phyloP scores from a whole-genome alignment of 2,888 invertebrate genomes.

The Caenorhabditis sulstoni region DNA sequence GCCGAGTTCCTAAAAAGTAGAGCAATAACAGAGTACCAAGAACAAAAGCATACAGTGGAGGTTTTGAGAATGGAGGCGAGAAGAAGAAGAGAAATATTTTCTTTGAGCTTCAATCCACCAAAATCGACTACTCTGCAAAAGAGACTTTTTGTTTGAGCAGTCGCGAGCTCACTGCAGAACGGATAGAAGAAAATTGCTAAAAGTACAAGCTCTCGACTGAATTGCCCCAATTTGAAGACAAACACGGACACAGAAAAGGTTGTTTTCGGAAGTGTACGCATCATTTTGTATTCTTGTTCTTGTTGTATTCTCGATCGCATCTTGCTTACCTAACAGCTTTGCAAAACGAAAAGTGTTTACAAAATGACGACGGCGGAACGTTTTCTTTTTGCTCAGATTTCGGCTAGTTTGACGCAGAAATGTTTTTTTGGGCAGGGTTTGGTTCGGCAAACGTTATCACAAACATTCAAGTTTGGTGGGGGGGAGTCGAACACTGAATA shows the following conservation, averaged over 20 bases:
- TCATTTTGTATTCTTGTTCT: constrained; percentile 32
- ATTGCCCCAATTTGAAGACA: not conserved
- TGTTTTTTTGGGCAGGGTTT: not conserved
- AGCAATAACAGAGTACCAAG: not conserved
- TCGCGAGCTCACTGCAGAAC: constrained; percentile 19
- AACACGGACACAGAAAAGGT: constrained; percentile 1
- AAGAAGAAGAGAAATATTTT: constrained; percentile 62
- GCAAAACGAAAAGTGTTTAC: constrained; percentile 45
- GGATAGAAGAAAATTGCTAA: constrained; percentile 20
- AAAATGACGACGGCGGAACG: constrained; percentile 55
- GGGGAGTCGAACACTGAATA: not conserved
- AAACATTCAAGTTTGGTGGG: not conserved
- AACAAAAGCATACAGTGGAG: constrained; percentile 23
- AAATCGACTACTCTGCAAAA: constrained; percentile 71
- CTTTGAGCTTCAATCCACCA: constrained; percentile 66
- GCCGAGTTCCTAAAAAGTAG: constrained; percentile 51
- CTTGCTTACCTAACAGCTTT: constrained; percentile 51
- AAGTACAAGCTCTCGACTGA: constrained; percentile 10
- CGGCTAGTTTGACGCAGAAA: not conserved
- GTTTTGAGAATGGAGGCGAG: constrained; percentile 58
- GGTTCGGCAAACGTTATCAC: not conserved
- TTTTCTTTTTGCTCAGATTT: constrained; percentile 12
- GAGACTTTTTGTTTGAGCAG: constrained; percentile 39
- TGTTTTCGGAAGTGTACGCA: constrained; percentile 3
- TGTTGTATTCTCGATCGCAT: constrained; percentile 17